Evolutionary conservation across 2,888 invertebrate genomes (phyloP).

Genomic region (Apamea sordens): DNA sequence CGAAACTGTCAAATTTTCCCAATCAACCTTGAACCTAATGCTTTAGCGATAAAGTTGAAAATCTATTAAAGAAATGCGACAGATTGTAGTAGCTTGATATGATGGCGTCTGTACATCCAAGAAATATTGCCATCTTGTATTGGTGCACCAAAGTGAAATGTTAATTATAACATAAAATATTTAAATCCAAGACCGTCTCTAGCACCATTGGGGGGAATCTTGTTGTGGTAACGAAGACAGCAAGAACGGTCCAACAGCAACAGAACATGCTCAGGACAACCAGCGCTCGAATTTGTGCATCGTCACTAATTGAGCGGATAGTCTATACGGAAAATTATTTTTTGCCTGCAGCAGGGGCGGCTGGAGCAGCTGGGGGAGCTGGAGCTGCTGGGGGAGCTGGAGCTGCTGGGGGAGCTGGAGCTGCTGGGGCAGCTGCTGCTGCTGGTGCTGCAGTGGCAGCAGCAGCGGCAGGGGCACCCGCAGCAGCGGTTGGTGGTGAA

Average conservation of each 20-base stretch:
- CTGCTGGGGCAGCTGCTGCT: slow-evolving; percentile 56
- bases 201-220: not conserved
- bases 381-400: slow-evolving; percentile 58
- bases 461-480: slow-evolving; percentile 15
- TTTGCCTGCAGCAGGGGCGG: slow-evolving; percentile 50
- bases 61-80: too few relatives aligned
- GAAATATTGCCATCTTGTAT: not conserved
- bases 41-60: too few relatives aligned
- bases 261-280: not conserved
- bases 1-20: too few relatives aligned
- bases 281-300: not conserved
- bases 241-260: not conserved
- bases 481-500: not conserved
- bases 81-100: too few relatives aligned
- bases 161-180: not conserved
- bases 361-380: slow-evolving; percentile 30
- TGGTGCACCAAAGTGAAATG: not conserved
- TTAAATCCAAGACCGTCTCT: not conserved
- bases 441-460: slow-evolving; percentile 55
- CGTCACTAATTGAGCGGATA: slow-evolving; percentile 20
- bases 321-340: slow-evolving; percentile 30
- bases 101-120: not conserved
- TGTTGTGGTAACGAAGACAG: not conserved
- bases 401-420: slow-evolving; percentile 55
- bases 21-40: too few relatives aligned